A percentile compares a stretch with the other conserved stretches of the same genome.
Conservation (phyloP, 2,888 invertebrate genomes). For the Leptothorax acervorum region DNA sequence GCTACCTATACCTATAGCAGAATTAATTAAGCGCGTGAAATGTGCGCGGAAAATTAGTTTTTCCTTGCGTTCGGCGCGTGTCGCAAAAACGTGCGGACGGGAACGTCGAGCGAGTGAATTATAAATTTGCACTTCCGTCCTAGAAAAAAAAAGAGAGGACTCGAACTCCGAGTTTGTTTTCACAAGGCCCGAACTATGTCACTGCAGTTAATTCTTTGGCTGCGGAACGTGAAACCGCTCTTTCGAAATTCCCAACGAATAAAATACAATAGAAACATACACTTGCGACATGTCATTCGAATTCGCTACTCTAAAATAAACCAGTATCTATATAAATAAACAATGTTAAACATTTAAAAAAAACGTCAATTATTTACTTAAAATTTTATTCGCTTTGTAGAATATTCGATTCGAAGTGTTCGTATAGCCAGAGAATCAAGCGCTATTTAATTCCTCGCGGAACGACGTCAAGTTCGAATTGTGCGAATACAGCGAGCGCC, state of each 20-base stretch:
- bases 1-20: neutral
- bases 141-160: neutral
- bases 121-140: neutral
- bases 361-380: neutral
- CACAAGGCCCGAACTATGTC: neutral
- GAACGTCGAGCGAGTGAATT: neutral
- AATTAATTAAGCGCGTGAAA: slow-evolving; percentile 17
- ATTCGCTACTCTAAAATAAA: neutral
- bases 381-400: neutral
- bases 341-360: neutral
- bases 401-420: neutral
- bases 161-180: neutral
- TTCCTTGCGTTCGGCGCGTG: too few species aligned
- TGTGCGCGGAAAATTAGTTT: neutral
- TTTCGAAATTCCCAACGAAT: neutral
- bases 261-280: neutral
- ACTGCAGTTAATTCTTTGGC: neutral
- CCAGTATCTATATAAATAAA: neutral
- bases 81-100: neutral
- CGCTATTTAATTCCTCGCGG: neutral
- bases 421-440: neutral
- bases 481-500: slow-evolving; percentile 9
- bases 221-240: neutral
- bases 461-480: neutral
- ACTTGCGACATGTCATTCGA: neutral